Conservation (phyloP, 2,888 invertebrate species). For the Lochmaea capreae region DNA sequence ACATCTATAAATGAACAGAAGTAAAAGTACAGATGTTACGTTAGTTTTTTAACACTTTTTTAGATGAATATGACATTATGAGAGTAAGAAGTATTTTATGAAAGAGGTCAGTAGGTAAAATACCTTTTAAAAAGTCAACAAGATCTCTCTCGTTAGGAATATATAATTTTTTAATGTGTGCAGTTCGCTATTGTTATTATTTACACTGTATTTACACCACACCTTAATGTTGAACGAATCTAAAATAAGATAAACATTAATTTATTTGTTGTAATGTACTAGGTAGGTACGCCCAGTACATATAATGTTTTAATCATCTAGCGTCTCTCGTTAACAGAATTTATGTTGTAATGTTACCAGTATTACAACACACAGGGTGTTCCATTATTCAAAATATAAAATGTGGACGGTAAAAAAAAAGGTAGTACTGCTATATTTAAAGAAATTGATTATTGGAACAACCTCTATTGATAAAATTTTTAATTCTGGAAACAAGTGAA, state of each 20-base stretch:
- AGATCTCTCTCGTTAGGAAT: slow-evolving; percentile 32
- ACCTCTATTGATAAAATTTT: too few relatives aligned
- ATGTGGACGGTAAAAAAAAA: too few relatives aligned
- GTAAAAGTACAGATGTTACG: slow-evolving; percentile 12
- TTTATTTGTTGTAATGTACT: slow-evolving; percentile 3
- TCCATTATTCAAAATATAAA: not conserved
- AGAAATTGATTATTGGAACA: too few relatives aligned
- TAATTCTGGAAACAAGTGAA: too few relatives aligned
- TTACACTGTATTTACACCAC: slow-evolving; percentile 6
- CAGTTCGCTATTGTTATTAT: slow-evolving; percentile 24
- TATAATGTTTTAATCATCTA: not conserved
- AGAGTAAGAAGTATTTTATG: slow-evolving; percentile 20
- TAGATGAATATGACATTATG: slow-evolving; percentile 23
- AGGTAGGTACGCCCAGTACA: not conserved
- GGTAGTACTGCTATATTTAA: too few relatives aligned
- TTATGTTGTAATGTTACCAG: not conserved
- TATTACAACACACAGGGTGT: not conserved
- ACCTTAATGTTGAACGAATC: not conserved
- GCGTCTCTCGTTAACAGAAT: not conserved
- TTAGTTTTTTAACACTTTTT: slow-evolving; percentile 22
- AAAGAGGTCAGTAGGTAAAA: slow-evolving; percentile 43
- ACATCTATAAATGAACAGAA: not conserved
- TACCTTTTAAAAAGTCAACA: slow-evolving; percentile 38
- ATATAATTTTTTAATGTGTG: slow-evolving; percentile 21
- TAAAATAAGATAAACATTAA: slow-evolving; percentile 1